These are phyloP conservation scores for Indicator indicator DNA, from an alignment of 2,113 vertebrate genomes.

Conservation along the genomic window DNA sequence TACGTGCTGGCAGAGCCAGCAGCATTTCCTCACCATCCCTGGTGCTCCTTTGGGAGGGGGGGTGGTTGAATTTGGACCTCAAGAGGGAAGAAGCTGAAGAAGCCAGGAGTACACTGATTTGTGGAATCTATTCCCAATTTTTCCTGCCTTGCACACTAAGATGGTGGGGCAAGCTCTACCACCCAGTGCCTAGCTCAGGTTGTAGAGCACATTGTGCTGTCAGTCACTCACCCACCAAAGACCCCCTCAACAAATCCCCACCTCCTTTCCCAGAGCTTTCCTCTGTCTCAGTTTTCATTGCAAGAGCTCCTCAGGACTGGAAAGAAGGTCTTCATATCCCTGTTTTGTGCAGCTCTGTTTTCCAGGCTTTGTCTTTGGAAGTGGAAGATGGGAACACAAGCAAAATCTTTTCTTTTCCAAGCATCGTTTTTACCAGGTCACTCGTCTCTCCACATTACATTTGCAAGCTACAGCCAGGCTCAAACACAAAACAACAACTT, in stretches of 20 bases:
- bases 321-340: neutral
- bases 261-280: neutral
- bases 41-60: neutral
- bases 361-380: neutral
- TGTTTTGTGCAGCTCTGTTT: accelerated
- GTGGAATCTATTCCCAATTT: neutral
- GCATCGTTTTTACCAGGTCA: neutral
- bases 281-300: neutral
- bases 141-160: neutral
- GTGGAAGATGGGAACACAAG: neutral
- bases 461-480: neutral
- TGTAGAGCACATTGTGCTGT: neutral
- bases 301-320: neutral
- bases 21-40: neutral
- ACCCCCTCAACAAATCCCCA: neutral
- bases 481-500: neutral
- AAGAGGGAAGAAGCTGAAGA: neutral
- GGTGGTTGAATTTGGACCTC: neutral
- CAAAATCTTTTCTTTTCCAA: neutral
- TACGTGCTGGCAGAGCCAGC: neutral
- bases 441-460: neutral
- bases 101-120: neutral
- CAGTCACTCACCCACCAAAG: neutral
- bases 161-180: neutral
- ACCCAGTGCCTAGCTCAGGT: accelerated